phyloP scores from a whole-genome alignment of 2,888 invertebrate genomes.

The Halocaridina rubra region DNA sequence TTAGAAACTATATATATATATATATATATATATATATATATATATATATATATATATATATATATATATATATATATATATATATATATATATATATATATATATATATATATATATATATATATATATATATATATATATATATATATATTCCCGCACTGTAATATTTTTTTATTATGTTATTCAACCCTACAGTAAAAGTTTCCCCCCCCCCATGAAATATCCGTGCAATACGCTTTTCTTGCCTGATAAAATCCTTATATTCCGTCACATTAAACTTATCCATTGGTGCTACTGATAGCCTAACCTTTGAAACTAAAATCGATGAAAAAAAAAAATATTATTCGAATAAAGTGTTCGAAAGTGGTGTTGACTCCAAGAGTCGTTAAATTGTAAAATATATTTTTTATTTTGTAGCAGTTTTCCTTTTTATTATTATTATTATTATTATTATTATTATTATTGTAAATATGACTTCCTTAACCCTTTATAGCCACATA shows the following conservation, averaged over 20 bases:
- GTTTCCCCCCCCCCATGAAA: neutral
- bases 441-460: neutral
- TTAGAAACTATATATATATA: neutral
- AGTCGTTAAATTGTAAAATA: slow-evolving; percentile 35
- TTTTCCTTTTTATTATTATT: neutral
- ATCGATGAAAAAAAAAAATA: no score
- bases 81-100: neutral
- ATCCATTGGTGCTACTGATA: slow-evolving; percentile 44
- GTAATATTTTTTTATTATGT: no score
- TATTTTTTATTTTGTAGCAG: slow-evolving; percentile 13
- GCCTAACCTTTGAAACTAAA: neutral
- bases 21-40: slow-evolving; percentile 9
- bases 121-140: neutral
- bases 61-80: neutral
- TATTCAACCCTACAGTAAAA: neutral
- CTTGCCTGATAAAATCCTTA: neutral
- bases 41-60: slow-evolving; percentile 22
- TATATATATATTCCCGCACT: neutral
- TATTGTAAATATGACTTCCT: neutral
- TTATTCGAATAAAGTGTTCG: slow-evolving; percentile 29
- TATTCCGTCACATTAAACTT: slow-evolving; percentile 14
- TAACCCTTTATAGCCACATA: neutral
- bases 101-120: neutral
- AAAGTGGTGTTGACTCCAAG: slow-evolving; percentile 31
- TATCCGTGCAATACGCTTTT: neutral